These are phyloP conservation scores for Pitangus sulphuratus DNA, from an alignment of 2,797 vertebrate species.

Conservation along the genomic window DNA sequence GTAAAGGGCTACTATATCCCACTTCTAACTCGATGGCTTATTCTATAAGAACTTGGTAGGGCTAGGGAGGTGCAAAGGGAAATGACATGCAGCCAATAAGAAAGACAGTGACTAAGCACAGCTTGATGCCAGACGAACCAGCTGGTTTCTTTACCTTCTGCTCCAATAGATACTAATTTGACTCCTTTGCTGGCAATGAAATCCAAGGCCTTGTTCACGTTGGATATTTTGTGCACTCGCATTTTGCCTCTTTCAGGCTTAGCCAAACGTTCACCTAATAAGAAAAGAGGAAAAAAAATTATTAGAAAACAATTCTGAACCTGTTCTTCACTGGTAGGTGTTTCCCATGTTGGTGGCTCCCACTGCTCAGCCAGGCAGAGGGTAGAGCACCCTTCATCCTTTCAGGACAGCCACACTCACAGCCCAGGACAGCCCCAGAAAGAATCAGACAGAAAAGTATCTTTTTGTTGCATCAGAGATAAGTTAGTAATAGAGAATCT, in stretches of 20 bases:
- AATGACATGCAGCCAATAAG: background rate
- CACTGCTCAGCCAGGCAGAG: background rate
- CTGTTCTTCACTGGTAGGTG: background rate
- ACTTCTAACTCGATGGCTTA: background rate
- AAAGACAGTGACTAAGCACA: background rate
- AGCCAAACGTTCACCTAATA: slow-evolving; percentile 86
- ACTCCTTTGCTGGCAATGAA: slow-evolving; percentile 92
- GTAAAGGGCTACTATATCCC: background rate
- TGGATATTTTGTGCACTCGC: slow-evolving; percentile 91
- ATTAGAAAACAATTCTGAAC: background rate
- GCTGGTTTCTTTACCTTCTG: slow-evolving; percentile 81
- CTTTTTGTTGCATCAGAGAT: background rate
- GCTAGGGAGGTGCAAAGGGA: background rate
- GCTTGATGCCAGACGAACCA: background rate
- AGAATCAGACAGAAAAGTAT: background rate
- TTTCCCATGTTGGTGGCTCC: background rate
- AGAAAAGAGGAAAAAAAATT: background rate
- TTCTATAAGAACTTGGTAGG: background rate
- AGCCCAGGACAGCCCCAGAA: background rate
- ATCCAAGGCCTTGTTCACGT: slow-evolving; percentile 90
- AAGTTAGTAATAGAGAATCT: background rate
- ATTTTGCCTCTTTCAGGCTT: slow-evolving; percentile 92
- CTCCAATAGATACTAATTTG: slow-evolving; percentile 89
- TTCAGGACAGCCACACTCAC: background rate
- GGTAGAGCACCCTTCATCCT: background rate